Base-by-base conservation (phyloP, 2,797 vertebrate species). In the Pampus argenteus region DNA sequence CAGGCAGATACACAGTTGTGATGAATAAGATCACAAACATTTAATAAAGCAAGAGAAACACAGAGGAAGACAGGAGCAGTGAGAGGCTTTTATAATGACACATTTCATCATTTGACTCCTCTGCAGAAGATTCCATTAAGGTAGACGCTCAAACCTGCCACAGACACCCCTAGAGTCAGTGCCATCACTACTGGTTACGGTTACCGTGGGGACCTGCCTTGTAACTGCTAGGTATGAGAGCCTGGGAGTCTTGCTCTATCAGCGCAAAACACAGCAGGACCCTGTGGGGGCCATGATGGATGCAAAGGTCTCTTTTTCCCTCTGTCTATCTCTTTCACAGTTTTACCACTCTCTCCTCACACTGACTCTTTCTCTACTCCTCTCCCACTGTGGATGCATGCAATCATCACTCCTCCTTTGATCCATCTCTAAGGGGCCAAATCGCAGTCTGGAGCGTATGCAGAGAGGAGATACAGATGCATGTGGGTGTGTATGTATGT, bases 391-490 rank as follows among this genome's bases (percentile, higher is more conserved):
- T 50, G 73, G 47, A 78, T 79, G 71, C 72, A 75, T 48, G 65
- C 76, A 72, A 89, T 82, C 83, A 86, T 88, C 84, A 86, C 82
- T 88, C 62, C 73, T 59, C 77, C 85, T 91, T 91, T 92, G 90
- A 91, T 92, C 81, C 85, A 79, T 91, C 86, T 91, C 86, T 84
- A 69, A 86, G 86, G 88, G 86, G 81, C 76, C 49, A 84, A 83
- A 88, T 88, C 85, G 71, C 79, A 78, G 81, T 83, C 74, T 84
- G 83, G 80, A 80, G 75, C 75, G 38, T 85, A 91, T 90, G 90
- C 86, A 87, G 72, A 82, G 81, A 79, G 57, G 76, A 91, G 90
- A 91, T 91, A 91, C 60, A 70, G 76, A 82, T 79, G 63, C 52
- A 57, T 71, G 63, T 78, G 68, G 63, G 58, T 65, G 48, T 61